These are phyloP conservation scores for Butorides virescens DNA, from an alignment of 2,113 vertebrate species.

Conservation along the genomic window DNA sequence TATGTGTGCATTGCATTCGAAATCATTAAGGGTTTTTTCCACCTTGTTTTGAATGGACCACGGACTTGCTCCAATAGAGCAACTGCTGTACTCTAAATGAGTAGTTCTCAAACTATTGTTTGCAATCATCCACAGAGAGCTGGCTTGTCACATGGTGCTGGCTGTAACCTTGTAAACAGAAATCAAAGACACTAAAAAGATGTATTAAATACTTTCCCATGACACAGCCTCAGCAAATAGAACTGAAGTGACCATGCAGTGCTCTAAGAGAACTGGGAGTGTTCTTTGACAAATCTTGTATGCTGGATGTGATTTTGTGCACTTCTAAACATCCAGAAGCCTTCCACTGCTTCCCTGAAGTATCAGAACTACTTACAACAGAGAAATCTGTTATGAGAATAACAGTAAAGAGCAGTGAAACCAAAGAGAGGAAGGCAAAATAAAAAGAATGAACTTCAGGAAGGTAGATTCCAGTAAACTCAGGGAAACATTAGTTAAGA, in stretches of 20 bases:
- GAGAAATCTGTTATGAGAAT: not conserved
- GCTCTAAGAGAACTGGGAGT: not conserved
- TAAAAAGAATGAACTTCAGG: not conserved
- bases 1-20: constrained; percentile 5
- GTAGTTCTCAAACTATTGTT: constrained; percentile 32
- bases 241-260: not conserved
- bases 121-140: constrained; percentile 12
- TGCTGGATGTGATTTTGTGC: not conserved
- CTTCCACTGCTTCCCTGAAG: not conserved
- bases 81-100: constrained; percentile 19
- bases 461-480: constrained; percentile 17
- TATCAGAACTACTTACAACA: not conserved
- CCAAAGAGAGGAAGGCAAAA: not conserved
- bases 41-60: constrained; percentile 22
- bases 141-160: constrained; percentile 19
- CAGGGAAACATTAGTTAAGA: constrained; percentile 1
- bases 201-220: constrained; percentile 28
- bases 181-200: constrained; percentile 35
- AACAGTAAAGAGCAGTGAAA: not conserved
- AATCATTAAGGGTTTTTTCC: not conserved
- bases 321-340: not conserved
- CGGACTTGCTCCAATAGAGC: constrained; percentile 21
- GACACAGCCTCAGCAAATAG: not conserved
- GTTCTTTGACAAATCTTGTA: not conserved
- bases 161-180: constrained; percentile 35